Evolutionary conservation across 2,113 vertebrate species (phyloP).

Genomic region (Chroicocephalus ridibundus): DNA sequence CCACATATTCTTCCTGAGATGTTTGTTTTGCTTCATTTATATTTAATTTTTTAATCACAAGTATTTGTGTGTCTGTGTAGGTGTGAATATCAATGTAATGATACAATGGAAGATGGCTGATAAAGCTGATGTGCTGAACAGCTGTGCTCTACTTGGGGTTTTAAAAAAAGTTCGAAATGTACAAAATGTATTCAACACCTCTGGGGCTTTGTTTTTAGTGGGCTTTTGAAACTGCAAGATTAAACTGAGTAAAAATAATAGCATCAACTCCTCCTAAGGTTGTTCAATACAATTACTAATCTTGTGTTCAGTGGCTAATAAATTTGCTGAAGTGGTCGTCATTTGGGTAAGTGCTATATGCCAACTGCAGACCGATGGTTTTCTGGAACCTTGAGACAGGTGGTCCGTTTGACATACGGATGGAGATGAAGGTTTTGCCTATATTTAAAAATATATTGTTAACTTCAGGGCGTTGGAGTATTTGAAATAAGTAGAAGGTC

Average conservation of each 20-base stretch:
- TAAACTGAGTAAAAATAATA: background rate
- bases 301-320: background rate
- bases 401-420: background rate
- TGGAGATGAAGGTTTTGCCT: background rate
- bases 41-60: background rate
- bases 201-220: background rate
- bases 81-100: background rate
- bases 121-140: background rate
- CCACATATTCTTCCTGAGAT: background rate
- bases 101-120: background rate
- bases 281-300: background rate
- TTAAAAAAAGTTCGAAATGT: background rate
- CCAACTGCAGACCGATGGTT: background rate
- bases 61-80: background rate
- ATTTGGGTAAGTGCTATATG: background rate
- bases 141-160: background rate
- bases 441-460: background rate
- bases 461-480: background rate
- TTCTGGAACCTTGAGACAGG: background rate
- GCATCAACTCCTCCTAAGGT: background rate
- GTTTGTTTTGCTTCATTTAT: background rate
- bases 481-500: background rate
- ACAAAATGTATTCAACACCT: background rate
- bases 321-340: background rate
- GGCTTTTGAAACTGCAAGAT: background rate